Evolutionary conservation across 2,888 invertebrate genomes (phyloP).

Genomic region (Gryllus longicercus): DNA sequence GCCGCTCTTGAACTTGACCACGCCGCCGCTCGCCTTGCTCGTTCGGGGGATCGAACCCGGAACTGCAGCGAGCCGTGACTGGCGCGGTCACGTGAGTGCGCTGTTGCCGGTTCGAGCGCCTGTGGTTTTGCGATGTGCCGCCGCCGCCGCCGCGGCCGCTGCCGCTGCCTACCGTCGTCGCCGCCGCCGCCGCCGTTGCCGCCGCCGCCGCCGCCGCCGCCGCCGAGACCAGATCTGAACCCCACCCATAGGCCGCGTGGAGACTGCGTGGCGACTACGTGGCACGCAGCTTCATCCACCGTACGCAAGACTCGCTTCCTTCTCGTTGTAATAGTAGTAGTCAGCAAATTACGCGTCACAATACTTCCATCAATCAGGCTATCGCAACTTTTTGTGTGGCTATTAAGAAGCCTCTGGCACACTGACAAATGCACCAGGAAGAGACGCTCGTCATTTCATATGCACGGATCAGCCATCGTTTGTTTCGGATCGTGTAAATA

Average conservation of each 20-base stretch:
- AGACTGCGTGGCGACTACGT: background rate
- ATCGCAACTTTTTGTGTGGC: no score
- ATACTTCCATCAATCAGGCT: no score
- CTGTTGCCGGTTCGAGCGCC: constrained; percentile 4
- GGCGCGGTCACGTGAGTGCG: constrained; percentile 21
- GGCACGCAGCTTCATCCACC: background rate
- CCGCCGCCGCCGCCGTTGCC: background rate
- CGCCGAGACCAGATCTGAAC: background rate
- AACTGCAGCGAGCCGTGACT: constrained; percentile 31
- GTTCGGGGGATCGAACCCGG: constrained; percentile 34
- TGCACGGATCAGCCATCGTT: no score
- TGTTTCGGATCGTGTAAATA: no score
- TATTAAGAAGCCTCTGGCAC: no score
- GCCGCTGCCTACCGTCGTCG: background rate
- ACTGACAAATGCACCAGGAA: no score
- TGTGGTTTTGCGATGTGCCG: background rate
- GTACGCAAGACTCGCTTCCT: no score
- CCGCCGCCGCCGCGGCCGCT: background rate
- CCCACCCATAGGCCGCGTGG: background rate
- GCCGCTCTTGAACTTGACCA: constrained; percentile 28
- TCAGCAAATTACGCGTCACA: no score
- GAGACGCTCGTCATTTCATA: no score
- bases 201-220: background rate
- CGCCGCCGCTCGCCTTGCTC: background rate
- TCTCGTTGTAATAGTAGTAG: no score